phyloP scores from a whole-genome alignment of 2,888 invertebrate species.

The Cynaeus angustus region DNA sequence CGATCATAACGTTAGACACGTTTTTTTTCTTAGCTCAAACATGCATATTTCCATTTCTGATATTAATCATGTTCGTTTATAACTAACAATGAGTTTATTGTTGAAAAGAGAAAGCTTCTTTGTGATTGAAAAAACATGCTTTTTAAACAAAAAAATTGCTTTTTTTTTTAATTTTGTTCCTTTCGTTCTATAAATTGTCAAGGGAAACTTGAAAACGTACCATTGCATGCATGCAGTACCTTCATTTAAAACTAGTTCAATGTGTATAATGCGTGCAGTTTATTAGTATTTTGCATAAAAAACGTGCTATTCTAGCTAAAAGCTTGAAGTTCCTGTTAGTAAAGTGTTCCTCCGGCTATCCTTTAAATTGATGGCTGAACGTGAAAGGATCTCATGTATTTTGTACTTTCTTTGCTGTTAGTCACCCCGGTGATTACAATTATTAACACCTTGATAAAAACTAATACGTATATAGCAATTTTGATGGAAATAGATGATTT shows the following conservation, averaged over 20 bases:
- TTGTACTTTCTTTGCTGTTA: slow-evolving; percentile 19
- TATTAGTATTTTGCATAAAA: slow-evolving; percentile 22
- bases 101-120: slow-evolving; percentile 5
- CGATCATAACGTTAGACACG: not conserved
- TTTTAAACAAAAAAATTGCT: no score
- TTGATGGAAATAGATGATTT: not conserved
- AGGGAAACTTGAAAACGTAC: not conserved
- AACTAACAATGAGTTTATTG: slow-evolving; percentile 3
- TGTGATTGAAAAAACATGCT: no score
- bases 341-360: not conserved
- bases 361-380: slow-evolving; percentile 4
- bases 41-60: slow-evolving; percentile 1
- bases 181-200: not conserved
- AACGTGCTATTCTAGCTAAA: not conserved
- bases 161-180: no score
- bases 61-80: not conserved
- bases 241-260: slow-evolving; percentile 14
- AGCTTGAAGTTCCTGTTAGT: slow-evolving; percentile 11
- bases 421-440: slow-evolving; percentile 10
- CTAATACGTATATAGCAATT: not conserved
- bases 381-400: slow-evolving; percentile 18
- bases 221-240: slow-evolving; percentile 12
- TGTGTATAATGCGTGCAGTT: slow-evolving; percentile 5
- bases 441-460: slow-evolving; percentile 6
- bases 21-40: slow-evolving; percentile 1